Evolutionary conservation across 2,113 vertebrate species (phyloP), one percentile per base, ranked within the genome.

Genomic region (Albula glossodonta): DNA sequence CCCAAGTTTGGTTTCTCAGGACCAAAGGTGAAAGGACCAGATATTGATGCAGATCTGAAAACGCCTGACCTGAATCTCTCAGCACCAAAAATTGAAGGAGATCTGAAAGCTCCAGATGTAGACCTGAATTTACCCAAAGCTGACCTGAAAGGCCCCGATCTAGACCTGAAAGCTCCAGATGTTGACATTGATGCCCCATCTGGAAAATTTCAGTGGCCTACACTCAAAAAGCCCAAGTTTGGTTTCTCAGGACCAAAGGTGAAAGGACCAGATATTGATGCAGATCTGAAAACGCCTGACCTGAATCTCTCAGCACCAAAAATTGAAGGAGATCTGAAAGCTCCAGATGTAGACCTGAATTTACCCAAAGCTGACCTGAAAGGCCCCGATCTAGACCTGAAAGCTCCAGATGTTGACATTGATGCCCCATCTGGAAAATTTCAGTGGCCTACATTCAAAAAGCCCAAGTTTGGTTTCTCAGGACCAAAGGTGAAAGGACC

Each of bases 151-250:
- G 66, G 80, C 63, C 88, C 92, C 79, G 83, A 89, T 81, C 2
- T 91, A 25, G 82, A 31, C n/a, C 31, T 89, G 60, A 66, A 85
- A 57, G 51, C 50, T 50, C 79, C 83, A 74, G 86, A 88, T 31
- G 41, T 92, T 70, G 91, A 92, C 84, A 81, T 80, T 11, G 84
- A 70, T 87, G 11, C 87, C 81, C 85, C 84, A 4, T 88, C 88
- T 60, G 88, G 89, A 91, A 86, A 94, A 87, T 4, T 81, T 86
- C 85, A 94, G 87, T 77, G 77, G 87, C 25, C 91, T 91, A 85
- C 86, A 86, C 86, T 92, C 86, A 94, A 89, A 8, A 0, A 91
- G 2, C 92, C 91, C 41, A 91, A 90, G 31, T 86, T 93, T 10
- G 90, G 78, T 19, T 22, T 93, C n/a, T 84, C 85, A 12, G 85